Conservation (phyloP, 2,113 vertebrate species). For the Psephotus haematonotus region DNA sequence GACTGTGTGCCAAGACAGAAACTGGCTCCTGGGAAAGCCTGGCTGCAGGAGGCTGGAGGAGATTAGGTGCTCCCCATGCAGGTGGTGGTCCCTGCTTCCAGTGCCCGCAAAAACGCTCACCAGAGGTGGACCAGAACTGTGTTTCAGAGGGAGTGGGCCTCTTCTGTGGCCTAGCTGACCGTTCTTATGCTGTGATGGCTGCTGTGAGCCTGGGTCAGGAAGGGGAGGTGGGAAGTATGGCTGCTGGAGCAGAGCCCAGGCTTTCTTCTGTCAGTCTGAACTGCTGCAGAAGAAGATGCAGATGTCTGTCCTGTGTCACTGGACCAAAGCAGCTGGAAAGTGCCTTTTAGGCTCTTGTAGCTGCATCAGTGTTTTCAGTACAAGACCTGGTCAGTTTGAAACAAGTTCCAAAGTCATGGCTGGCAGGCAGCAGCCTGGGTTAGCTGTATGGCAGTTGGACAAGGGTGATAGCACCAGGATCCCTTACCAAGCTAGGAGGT, state of each 20-base stretch:
- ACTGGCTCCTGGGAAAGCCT: background rate
- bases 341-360: background rate
- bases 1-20: background rate
- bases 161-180: background rate
- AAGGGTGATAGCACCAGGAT: background rate
- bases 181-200: rapidly evolving
- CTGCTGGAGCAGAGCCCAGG: background rate
- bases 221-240: background rate
- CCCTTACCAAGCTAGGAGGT: background rate
- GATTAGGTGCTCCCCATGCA: background rate
- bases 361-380: background rate
- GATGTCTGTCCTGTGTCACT: background rate
- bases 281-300: background rate
- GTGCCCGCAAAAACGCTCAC: background rate
- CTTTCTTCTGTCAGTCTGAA: background rate
- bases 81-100: background rate
- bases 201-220: background rate
- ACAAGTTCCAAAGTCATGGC: background rate
- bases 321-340: background rate
- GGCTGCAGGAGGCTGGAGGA: rapidly evolving
- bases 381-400: background rate
- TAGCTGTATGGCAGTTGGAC: background rate
- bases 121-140: background rate
- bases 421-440: background rate
- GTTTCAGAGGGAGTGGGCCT: background rate